Conservation (phyloP, 2,888 invertebrate genomes). For the Athrips mouffetella region DNA sequence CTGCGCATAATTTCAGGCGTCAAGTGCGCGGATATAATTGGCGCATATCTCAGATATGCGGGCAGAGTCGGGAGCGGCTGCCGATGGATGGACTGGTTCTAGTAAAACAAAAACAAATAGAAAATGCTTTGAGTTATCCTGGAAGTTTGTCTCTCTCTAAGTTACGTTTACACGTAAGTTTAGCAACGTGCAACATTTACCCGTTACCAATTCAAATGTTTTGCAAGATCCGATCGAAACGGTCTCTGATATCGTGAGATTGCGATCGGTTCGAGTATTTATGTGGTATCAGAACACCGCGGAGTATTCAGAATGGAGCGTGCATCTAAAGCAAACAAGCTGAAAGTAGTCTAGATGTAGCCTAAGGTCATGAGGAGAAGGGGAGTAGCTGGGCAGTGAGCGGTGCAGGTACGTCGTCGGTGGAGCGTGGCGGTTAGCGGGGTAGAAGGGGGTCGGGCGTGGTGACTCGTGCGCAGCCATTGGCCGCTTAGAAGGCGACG, state of each 20-base stretch:
- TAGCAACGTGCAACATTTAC: too few relatives aligned
- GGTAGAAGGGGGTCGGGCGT: background rate
- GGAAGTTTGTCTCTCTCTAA: too few relatives aligned
- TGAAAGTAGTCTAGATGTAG: constrained; percentile 4
- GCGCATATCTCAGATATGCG: constrained; percentile 2
- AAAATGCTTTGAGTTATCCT: too few relatives aligned
- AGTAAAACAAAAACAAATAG: background rate
- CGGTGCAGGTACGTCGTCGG: background rate
- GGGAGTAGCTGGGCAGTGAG: background rate
- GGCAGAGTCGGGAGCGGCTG: background rate
- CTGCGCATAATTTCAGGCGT: constrained; percentile 11
- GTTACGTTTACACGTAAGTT: too few relatives aligned
- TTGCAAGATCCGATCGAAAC: background rate
- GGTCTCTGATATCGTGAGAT: background rate
- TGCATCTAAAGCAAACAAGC: background rate
- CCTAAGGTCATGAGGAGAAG: background rate
- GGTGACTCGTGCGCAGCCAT: constrained; percentile 9
- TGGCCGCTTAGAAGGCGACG: constrained; percentile 15
- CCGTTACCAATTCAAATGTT: too few relatives aligned
- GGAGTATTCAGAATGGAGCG: background rate
- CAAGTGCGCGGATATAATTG: constrained; percentile 8
- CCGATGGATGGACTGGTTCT: background rate
- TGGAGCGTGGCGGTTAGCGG: background rate
- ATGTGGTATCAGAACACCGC: background rate
- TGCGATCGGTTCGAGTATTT: background rate